A percentile compares a stretch with the other conserved stretches of the same genome.
phyloP scores from a whole-genome alignment of 2,797 vertebrate genomes.

The Brotula barbata region DNA sequence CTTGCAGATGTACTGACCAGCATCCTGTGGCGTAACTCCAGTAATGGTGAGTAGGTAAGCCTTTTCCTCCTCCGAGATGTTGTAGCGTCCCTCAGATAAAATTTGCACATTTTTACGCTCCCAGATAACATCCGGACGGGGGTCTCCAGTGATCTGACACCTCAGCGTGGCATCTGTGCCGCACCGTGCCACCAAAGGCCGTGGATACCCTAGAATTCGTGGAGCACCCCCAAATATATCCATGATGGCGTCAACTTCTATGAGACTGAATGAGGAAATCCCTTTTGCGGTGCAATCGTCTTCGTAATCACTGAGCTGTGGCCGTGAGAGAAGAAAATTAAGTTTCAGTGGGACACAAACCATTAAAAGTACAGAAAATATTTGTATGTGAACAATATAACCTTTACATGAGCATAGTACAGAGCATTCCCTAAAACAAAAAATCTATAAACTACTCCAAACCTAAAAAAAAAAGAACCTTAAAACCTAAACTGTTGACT shows the following conservation, averaged over 20 bases:
- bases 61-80: conserved; percentile 83
- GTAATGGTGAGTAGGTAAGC: conserved; percentile 85
- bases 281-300: not conserved
- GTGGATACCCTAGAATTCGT: conserved; percentile 89
- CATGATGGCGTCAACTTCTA: conserved; percentile 62
- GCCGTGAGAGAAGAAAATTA: conserved; percentile 27
- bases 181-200: conserved; percentile 81
- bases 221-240: conserved; percentile 89
- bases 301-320: conserved; percentile 26
- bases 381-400: too few relatives aligned
- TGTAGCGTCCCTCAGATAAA: conserved; percentile 77
- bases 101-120: conserved; percentile 87
- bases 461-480: too few relatives aligned
- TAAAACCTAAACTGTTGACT: too few relatives aligned
- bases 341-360: too few relatives aligned
- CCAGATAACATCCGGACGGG: conserved; percentile 88
- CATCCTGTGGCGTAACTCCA: conserved; percentile 79
- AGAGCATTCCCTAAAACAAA: too few relatives aligned
- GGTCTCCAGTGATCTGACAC: conserved; percentile 90
- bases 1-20: conserved; percentile 91
- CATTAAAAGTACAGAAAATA: too few relatives aligned
- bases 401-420: too few relatives aligned
- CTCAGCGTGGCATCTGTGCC: conserved; percentile 84
- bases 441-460: too few relatives aligned
- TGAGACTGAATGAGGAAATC: too few relatives aligned